Conservation (phyloP, 2,888 invertebrate species). For the Cantharis rustica region DNA sequence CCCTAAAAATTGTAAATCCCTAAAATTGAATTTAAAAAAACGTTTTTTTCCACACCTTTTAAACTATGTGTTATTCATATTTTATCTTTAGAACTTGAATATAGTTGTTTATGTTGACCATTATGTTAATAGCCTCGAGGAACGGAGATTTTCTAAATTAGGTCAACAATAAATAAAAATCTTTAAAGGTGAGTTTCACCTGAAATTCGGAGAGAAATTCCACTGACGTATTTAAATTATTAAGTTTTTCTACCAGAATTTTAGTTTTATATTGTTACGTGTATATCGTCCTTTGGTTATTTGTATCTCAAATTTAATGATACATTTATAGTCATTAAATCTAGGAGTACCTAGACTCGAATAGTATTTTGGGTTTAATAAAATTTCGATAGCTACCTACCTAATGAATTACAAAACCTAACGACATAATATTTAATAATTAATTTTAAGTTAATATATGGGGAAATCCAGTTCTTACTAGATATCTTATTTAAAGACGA, state of each 20-base stretch:
- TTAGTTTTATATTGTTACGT: background rate
- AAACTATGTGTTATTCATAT: background rate
- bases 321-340: no score
- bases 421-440: no score
- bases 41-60: background rate
- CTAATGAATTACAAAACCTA: no score
- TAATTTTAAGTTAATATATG: no score
- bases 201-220: conserved; percentile 9
- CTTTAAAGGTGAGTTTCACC: conserved; percentile 15
- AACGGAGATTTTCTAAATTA: conserved; percentile 24
- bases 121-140: background rate
- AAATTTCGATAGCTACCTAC: no score
- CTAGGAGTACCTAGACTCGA: no score
- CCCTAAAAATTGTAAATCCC: no score
- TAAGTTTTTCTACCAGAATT: background rate
- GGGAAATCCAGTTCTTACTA: no score
- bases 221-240: conserved; percentile 14
- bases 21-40: background rate
- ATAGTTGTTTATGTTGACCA: background rate
- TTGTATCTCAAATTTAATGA: no score
- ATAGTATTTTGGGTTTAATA: no score
- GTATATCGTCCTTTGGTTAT: no score
- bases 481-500: no score
- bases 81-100: background rate
- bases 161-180: background rate